phyloP scores from a whole-genome alignment of 2,113 vertebrate species.

The Leptobrachium ailaonicum region DNA sequence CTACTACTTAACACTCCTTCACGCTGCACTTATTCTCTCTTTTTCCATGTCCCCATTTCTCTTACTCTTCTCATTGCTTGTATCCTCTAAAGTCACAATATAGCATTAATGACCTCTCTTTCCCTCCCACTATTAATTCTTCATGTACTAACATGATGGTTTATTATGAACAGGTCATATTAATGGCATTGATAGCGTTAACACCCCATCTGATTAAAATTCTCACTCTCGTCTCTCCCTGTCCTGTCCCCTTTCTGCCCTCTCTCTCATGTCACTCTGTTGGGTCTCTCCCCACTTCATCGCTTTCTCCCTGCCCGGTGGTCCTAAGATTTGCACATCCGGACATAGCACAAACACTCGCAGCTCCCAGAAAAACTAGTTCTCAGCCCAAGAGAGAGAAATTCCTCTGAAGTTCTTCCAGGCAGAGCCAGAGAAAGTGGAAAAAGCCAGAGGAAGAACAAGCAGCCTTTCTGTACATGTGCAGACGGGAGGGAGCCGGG shows the following conservation, averaged over 20 bases:
- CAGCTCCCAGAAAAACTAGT: constrained; percentile 49
- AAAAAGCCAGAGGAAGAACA: constrained; percentile 46
- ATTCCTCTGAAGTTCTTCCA: constrained; percentile 48
- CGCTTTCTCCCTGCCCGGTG: constrained; percentile 29
- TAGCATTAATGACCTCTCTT: too few species aligned
- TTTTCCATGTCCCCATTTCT: too few species aligned
- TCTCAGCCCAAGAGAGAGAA: constrained; percentile 50
- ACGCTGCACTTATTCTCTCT: too few species aligned
- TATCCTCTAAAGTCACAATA: too few species aligned
- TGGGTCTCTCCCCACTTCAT: constrained; percentile 22
- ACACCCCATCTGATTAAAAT: not conserved
- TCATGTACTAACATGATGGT: too few species aligned
- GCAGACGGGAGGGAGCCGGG: constrained; percentile 43
- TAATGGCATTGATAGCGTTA: not conserved
- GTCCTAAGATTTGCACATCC: constrained; percentile 43
- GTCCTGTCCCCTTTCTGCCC: constrained; percentile 22
- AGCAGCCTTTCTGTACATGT: constrained; percentile 45
- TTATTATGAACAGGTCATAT: too few species aligned
- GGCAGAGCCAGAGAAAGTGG: constrained; percentile 48
- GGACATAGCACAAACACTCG: constrained; percentile 39
- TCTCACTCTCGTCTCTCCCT: constrained; percentile 12
- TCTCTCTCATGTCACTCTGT: constrained; percentile 23
- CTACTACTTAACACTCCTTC: too few species aligned
- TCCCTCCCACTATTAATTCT: too few species aligned
- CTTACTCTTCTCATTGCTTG: too few species aligned